phyloP scores from a whole-genome alignment of 1,140 invertebrate species.

The Venturia canescens region DNA sequence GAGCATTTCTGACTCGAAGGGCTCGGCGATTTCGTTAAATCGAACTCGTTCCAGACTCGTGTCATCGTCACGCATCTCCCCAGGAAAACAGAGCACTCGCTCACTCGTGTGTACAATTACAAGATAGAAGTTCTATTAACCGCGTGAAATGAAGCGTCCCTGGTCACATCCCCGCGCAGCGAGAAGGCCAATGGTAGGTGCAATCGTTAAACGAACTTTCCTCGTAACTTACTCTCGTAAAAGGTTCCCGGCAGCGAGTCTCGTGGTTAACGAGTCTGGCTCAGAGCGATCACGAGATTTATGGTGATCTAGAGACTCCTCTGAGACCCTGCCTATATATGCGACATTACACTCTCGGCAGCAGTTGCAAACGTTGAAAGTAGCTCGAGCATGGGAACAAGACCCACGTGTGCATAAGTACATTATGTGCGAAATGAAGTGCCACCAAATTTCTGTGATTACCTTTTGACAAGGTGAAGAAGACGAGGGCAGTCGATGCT shows the following conservation, averaged over 20 bases:
- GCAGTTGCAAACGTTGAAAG: neutral
- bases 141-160: constrained; percentile 2
- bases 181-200: neutral
- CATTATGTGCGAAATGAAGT: neutral
- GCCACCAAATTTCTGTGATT: neutral
- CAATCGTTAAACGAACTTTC: constrained; percentile 48
- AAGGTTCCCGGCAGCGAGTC: constrained; percentile 39
- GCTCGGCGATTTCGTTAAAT: too few relatives aligned
- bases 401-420: neutral
- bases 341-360: neutral
- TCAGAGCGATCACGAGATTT: constrained; percentile 44
- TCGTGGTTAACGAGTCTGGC: constrained; percentile 33
- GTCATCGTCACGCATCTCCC: too few relatives aligned
- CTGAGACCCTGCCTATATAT: constrained; percentile 12
- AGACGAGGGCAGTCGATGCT: neutral
- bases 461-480: neutral
- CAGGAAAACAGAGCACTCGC: too few relatives aligned
- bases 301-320: constrained; percentile 42
- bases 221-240: constrained; percentile 51
- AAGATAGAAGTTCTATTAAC: neutral
- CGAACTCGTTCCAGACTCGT: too few relatives aligned
- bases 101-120: neutral
- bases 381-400: constrained; percentile 9
- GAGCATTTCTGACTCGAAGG: too few relatives aligned
- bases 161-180: neutral